phyloP scores from a whole-genome alignment of 2,888 invertebrate species.

The Xylota segnis region DNA sequence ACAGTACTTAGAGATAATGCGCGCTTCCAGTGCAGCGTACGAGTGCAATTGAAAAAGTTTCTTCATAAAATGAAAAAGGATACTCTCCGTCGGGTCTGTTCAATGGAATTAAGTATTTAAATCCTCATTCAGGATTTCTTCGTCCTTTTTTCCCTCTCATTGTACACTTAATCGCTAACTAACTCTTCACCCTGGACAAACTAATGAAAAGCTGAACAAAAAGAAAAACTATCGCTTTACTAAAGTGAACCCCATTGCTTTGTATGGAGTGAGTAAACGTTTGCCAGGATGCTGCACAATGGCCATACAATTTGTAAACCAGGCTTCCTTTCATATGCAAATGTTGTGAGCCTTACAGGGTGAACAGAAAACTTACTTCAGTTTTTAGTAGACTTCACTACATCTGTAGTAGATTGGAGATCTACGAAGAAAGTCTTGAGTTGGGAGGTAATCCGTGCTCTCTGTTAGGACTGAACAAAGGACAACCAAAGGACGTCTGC shows the following conservation, averaged over 20 bases:
- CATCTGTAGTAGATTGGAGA: no score
- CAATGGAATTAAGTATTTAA: conserved; percentile 65
- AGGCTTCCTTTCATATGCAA: no score
- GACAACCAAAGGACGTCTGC: no score
- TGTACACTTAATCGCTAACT: conserved; percentile 51
- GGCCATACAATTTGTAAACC: not conserved
- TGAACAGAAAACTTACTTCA: no score
- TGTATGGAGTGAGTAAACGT: not conserved
- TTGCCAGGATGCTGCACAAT: not conserved
- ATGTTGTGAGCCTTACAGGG: no score
- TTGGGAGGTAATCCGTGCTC: no score
- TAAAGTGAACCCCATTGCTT: not conserved
- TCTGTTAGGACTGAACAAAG: no score
- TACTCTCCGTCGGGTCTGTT: conserved; percentile 9
- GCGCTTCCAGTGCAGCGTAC: conserved; percentile 21
- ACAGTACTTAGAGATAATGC: conserved; percentile 34
- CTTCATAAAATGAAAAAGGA: conserved; percentile 24
- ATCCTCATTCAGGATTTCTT: conserved; percentile 41
- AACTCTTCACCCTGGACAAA: conserved; percentile 2
- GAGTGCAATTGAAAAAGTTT: conserved; percentile 56
- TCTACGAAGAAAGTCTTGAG: no score
- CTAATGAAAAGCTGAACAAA: not conserved
- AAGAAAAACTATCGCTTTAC: no score
- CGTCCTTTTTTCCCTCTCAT: conserved; percentile 31
- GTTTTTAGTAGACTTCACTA: no score